Evolutionary conservation across 1,140 invertebrate genomes (phyloP).

Genomic region (Drosophila orena): DNA sequence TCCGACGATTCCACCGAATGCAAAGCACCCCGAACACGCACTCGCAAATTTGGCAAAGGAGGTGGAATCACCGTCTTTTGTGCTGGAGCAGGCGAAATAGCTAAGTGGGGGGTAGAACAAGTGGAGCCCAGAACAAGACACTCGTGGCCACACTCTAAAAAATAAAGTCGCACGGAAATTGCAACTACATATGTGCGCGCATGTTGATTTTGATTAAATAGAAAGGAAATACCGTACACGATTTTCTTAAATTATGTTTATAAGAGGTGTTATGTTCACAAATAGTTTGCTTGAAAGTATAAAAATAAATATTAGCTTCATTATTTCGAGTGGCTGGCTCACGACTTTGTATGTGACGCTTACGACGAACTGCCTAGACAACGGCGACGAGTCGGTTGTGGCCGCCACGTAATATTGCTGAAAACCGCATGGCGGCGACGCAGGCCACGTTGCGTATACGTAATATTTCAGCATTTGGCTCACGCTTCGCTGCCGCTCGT

Average conservation of each 20-base stretch:
- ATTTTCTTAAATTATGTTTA: not conserved
- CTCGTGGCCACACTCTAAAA: slow-evolving; percentile 30
- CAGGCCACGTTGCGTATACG: slow-evolving; percentile 73
- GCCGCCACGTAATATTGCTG: slow-evolving; percentile 77
- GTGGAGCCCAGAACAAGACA: slow-evolving; percentile 48
- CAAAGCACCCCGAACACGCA: slow-evolving; percentile 38
- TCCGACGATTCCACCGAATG: slow-evolving; percentile 61
- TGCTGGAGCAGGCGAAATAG: not conserved
- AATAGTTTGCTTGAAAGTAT: not conserved
- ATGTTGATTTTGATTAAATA: not conserved
- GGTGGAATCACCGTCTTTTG: slow-evolving; percentile 22
- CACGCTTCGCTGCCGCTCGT: slow-evolving; percentile 63
- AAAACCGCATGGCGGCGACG: slow-evolving; percentile 56
- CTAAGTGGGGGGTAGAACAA: not conserved
- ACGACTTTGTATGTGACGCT: slow-evolving; percentile 62
- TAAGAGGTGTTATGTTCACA: no score
- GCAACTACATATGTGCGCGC: no score
- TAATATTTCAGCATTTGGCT: slow-evolving; percentile 81
- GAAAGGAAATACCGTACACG: no score
- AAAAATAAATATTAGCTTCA: not conserved
- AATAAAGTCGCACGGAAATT: slow-evolving; percentile 17
- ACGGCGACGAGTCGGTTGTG: slow-evolving; percentile 54
- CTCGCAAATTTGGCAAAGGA: slow-evolving; percentile 45
- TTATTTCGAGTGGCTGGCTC: slow-evolving; percentile 42
- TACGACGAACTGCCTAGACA: slow-evolving; percentile 57